These are phyloP conservation scores for Benthosema pterotum DNA, from an alignment of 2,797 vertebrate species.

Conservation along the genomic window DNA sequence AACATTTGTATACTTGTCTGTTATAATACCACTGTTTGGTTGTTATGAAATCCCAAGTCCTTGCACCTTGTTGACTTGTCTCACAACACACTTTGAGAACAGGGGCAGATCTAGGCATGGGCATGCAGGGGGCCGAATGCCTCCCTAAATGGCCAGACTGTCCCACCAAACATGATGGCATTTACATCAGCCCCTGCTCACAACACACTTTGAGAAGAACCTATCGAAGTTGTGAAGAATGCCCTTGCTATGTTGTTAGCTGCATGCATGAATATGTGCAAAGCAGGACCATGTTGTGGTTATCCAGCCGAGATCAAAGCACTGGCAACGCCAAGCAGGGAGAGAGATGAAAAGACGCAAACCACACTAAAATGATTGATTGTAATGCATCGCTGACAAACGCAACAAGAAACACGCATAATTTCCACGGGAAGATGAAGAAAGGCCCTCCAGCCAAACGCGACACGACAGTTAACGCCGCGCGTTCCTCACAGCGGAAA, in stretches of 20 bases:
- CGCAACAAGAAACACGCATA: conserved; percentile 2
- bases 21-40: too few relatives aligned
- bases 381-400: conserved; percentile 1
- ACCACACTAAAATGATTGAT: conserved; percentile 16
- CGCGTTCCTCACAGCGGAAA: not conserved
- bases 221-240: conserved; percentile 15
- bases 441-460: not conserved
- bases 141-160: too few relatives aligned
- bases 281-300: conserved; percentile 16
- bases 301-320: conserved; percentile 35
- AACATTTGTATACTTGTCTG: too few relatives aligned
- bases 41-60: too few relatives aligned
- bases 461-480: not conserved
- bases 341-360: conserved; percentile 27
- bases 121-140: too few relatives aligned
- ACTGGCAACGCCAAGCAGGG: not conserved
- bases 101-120: too few relatives aligned
- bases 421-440: not conserved
- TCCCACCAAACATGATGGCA: too few relatives aligned
- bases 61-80: too few relatives aligned
- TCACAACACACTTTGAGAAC: too few relatives aligned
- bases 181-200: too few relatives aligned
- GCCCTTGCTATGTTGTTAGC: conserved; percentile 7
- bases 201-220: too few relatives aligned
- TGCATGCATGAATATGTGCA: conserved; percentile 17